Evolutionary conservation across 2,113 vertebrate species (phyloP).

Genomic region (Pollimyrus isidori): DNA sequence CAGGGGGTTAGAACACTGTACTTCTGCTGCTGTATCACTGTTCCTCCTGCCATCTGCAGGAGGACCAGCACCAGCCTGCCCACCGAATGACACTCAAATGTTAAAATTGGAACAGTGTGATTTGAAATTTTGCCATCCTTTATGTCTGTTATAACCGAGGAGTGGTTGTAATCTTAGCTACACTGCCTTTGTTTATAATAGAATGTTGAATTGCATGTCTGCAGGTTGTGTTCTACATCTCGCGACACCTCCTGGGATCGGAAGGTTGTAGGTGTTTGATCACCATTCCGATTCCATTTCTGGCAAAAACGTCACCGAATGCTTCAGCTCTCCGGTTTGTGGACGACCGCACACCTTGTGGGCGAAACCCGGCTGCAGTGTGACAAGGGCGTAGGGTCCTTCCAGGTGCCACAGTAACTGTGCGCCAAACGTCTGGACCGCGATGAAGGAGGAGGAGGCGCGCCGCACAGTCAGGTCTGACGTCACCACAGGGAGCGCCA

Average conservation of each 20-base stretch:
- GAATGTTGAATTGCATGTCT: neutral
- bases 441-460: conserved; percentile 72
- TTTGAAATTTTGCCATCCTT: no score
- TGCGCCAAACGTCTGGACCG: conserved; percentile 66
- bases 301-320: neutral
- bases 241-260: neutral
- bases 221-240: neutral
- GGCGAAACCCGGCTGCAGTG: conserved; percentile 71
- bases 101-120: no score
- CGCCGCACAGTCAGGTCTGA: conserved; percentile 55
- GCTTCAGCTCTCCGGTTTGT: neutral
- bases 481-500: conserved; percentile 60
- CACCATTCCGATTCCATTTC: neutral
- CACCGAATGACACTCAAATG: no score
- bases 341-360: conserved; percentile 56
- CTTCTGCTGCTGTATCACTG: neutral
- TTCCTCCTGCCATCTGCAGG: no score
- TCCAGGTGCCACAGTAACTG: conserved; percentile 73
- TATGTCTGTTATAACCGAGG: neutral
- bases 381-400: conserved; percentile 61
- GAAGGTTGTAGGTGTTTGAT: neutral
- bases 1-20: neutral
- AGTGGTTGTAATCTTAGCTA: neutral
- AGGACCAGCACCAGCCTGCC: no score
- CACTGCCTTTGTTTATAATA: neutral